A percentile compares a stretch with the other conserved stretches of the same genome.
phyloP scores from a whole-genome alignment of 2,797 vertebrate species.

The Denticeps clupeoides region DNA sequence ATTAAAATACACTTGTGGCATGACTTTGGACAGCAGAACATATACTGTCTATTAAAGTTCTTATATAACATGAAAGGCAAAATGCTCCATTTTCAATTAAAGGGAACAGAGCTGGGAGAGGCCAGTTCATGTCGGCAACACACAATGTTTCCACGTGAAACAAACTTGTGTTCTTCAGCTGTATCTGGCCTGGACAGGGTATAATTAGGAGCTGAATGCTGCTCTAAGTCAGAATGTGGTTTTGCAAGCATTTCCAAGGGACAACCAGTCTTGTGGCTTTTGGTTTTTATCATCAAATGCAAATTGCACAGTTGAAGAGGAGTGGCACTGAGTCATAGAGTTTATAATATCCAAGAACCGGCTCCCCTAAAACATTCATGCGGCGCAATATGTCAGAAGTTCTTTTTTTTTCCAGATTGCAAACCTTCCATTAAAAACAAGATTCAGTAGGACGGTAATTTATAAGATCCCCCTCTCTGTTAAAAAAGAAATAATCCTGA shows the following conservation, averaged over 20 bases:
- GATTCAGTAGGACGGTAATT: conserved; percentile 52
- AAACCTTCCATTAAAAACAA: conserved; percentile 56
- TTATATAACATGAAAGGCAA: conserved; percentile 36
- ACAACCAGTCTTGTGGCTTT: conserved; percentile 68
- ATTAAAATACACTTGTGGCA: conserved; percentile 35
- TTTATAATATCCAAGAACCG: conserved; percentile 61
- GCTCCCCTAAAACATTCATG: conserved; percentile 59
- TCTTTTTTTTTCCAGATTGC: conserved; percentile 54
- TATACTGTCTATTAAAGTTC: conserved; percentile 26
- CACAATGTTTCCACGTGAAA: conserved; percentile 66
- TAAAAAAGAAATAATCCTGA: conserved; percentile 27
- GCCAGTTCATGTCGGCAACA: conserved; percentile 29
- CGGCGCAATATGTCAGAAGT: conserved; percentile 56
- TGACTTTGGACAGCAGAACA: conserved; percentile 13
- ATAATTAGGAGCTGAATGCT: conserved; percentile 71
- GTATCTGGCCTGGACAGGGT: conserved; percentile 51
- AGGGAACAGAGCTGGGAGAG: conserved; percentile 26
- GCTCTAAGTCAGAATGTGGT: conserved; percentile 69
- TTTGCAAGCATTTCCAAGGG: conserved; percentile 59
- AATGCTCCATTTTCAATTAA: conserved; percentile 34
- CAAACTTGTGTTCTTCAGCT: conserved; percentile 54
- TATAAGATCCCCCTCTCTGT: conserved; percentile 44
- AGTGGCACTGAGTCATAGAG: conserved; percentile 64
- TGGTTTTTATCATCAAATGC: conserved; percentile 72
- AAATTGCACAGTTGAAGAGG: conserved; percentile 67